These are phyloP conservation scores for Acrocera orbiculus DNA, from an alignment of 2,888 invertebrate species.

Conservation along the genomic window DNA sequence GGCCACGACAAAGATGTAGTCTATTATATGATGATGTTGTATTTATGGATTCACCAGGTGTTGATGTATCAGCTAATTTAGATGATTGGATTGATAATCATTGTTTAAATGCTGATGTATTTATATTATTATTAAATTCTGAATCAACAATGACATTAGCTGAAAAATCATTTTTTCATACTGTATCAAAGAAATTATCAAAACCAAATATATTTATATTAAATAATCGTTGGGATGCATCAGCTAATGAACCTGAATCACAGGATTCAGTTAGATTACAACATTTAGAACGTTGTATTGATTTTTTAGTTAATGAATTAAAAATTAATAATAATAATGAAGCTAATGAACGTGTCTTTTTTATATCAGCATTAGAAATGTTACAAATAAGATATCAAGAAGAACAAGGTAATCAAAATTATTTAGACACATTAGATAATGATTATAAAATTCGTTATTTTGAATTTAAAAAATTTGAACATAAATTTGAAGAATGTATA, in stretches of 20 bases:
- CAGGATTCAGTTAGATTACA: conserved; percentile 84
- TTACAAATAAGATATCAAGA: conserved; percentile 51
- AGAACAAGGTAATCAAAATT: conserved; percentile 44
- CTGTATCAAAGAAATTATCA: conserved; percentile 88
- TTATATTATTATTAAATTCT: conserved; percentile 95
- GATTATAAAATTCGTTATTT: conserved; percentile 89
- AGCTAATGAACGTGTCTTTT: conserved; percentile 88
- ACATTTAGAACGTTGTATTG: conserved; percentile 84
- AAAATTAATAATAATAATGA: conserved; percentile 77
- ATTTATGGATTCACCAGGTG: conserved; percentile 95
- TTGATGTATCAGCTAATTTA: conserved; percentile 94
- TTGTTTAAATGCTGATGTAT: conserved; percentile 98
- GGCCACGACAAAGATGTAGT: conserved; percentile 90
- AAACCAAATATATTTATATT: conserved; percentile 98
- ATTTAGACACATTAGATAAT: conserved; percentile 62
- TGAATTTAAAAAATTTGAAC: conserved; percentile 97
- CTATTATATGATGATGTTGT: conserved; percentile 94
- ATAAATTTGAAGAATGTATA: conserved; percentile 96
- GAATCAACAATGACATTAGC: conserved; percentile 98
- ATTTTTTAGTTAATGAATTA: conserved; percentile 88
- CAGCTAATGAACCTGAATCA: conserved; percentile 87
- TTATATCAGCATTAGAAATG: conserved; percentile 95
- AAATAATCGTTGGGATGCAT: conserved; percentile 99
- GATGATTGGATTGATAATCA: conserved; percentile 99
- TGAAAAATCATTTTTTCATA: conserved; percentile 98